Conservation (phyloP, 2,888 invertebrate species). For the Syritta pipiens region DNA sequence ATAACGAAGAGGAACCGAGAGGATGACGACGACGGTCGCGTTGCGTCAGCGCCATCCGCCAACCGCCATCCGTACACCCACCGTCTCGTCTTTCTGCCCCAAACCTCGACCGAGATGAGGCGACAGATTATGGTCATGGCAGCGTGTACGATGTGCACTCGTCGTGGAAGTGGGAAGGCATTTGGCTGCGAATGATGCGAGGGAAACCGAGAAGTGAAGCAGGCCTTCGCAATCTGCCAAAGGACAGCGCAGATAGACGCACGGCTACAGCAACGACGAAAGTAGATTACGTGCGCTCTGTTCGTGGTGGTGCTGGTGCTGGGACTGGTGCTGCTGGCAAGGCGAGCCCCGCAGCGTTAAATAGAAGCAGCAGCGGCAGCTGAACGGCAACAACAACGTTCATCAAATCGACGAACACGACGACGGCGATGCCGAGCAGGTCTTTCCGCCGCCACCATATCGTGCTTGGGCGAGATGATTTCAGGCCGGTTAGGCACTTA, state of each 20-base stretch:
- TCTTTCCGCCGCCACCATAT: conserved; percentile 53
- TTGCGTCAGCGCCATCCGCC: conserved; percentile 24
- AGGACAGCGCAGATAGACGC: conserved; percentile 31
- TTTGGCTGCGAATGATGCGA: neutral
- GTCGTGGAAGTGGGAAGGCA: neutral
- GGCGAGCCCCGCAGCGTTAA: conserved; percentile 42
- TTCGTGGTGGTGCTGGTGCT: conserved; percentile 2
- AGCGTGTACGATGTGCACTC: conserved; percentile 6
- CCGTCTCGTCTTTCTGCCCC: conserved; percentile 45
- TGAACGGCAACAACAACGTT: conserved; percentile 8
- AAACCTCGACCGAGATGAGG: conserved; percentile 15
- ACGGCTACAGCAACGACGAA: conserved; percentile 2
- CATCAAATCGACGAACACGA: conserved; percentile 8
- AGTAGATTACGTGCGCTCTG: conserved; percentile 35
- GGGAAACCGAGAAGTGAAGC: conserved; percentile 60
- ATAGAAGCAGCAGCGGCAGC: conserved; percentile 30
- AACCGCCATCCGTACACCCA: conserved; percentile 24
- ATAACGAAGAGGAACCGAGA: neutral
- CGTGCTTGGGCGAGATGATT: conserved; percentile 65
- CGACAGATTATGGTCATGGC: conserved; percentile 46
- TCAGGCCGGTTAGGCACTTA: conserved; percentile 67
- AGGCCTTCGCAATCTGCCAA: conserved; percentile 48
- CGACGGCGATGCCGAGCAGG: conserved; percentile 35
- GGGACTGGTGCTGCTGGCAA: conserved; percentile 36
- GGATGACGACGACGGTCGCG: conserved; percentile 3